Conservation (phyloP, 2,888 invertebrate species). For the Autographa pulchrina region DNA sequence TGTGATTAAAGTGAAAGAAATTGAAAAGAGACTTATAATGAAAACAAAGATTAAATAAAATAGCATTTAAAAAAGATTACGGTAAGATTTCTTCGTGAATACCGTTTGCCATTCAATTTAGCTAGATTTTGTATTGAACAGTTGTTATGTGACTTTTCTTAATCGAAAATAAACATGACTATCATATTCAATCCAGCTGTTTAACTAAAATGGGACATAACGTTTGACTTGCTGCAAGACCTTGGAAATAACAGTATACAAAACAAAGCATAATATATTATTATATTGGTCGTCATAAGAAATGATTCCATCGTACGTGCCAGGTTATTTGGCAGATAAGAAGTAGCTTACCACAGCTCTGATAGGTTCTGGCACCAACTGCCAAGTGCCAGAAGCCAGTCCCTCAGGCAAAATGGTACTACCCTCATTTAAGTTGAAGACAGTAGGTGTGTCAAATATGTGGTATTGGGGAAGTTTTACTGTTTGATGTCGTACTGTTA, state of each 20-base stretch:
- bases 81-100: too few species aligned
- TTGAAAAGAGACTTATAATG: too few species aligned
- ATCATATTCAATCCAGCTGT: conserved; percentile 12
- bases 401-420: conserved; percentile 19
- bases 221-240: too few species aligned
- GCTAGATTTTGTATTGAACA: not conserved
- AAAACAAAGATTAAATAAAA: too few species aligned
- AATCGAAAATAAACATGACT: too few species aligned
- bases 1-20: too few species aligned
- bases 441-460: not conserved
- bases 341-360: conserved; percentile 38
- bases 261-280: too few species aligned
- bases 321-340: conserved; percentile 27
- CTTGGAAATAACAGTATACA: too few species aligned
- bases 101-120: too few species aligned
- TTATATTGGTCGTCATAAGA: too few species aligned
- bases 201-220: too few species aligned
- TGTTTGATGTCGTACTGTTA: not conserved
- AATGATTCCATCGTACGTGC: not conserved
- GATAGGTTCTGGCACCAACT: conserved; percentile 32
- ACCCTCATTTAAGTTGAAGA: conserved; percentile 12
- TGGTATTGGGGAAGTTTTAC: not conserved
- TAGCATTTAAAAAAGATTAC: too few species aligned
- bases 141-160: not conserved
- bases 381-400: conserved; percentile 24